These are phyloP conservation scores for Rhizomys pruinosus DNA, from an alignment of 2,113 vertebrate species.

Conservation along the genomic window DNA sequence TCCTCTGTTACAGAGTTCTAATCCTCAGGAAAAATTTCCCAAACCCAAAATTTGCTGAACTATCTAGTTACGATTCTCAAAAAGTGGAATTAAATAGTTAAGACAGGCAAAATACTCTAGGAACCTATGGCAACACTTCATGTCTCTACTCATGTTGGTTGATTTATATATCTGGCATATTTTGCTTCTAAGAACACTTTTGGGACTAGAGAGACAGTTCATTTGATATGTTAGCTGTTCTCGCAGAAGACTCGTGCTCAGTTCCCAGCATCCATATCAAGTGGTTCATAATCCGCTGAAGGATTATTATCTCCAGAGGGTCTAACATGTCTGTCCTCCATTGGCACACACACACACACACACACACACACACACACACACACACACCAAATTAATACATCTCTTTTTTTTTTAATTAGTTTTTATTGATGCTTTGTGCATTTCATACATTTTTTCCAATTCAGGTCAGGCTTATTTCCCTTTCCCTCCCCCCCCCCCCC, in stretches of 20 bases:
- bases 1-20: fast-evolving
- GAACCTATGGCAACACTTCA: not conserved
- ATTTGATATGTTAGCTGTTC: too few species aligned
- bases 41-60: not conserved
- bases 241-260: not conserved
- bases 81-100: not conserved
- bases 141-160: not conserved
- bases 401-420: too few species aligned
- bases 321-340: not conserved
- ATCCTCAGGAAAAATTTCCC: not conserved
- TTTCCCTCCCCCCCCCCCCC: too few species aligned
- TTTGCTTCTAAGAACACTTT: not conserved
- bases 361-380: too few species aligned
- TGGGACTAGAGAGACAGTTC: not conserved
- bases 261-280: not conserved
- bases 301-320: too few species aligned
- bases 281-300: not conserved
- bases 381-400: too few species aligned
- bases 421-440: too few species aligned
- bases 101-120: not conserved
- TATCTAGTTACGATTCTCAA: not conserved
- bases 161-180: not conserved
- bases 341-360: too few species aligned
- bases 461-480: too few species aligned
- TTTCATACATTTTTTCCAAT: too few species aligned